Base-by-base conservation (phyloP, 2,113 vertebrate genomes). In the Catharus fuscescens region DNA sequence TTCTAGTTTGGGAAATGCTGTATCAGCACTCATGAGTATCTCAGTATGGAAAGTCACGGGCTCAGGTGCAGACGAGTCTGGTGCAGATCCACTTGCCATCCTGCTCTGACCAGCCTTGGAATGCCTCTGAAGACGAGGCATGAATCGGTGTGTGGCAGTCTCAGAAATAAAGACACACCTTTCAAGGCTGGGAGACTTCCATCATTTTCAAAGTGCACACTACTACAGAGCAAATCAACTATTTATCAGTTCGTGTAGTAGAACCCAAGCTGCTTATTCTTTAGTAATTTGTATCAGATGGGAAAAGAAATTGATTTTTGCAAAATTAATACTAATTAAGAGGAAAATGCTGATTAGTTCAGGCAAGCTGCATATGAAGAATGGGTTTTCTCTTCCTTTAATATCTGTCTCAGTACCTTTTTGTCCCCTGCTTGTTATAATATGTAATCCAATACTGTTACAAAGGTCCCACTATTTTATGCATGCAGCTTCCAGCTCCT, bases 341-440 rank as follows among this genome's bases (percentile, higher is more conserved):
- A 85, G 53, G 80, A 76, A 91, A 80, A 72, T 48, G 7, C 40
- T 71, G 40, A 72, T 92, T 72, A 72, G n/a, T 88, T 85, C 8
- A 4, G 31, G 74, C n/a, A 82, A 65, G 59, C 18, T 82, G 25
- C 11, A 4, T 48, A 26, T 29, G 14, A 76, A 86, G 36, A 81
- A 82, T 42, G 9, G 14, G 26, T 64, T 54, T 83, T 80, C 25
- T 84, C 14, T 80, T 90, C 36, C 31, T 72, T 80, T 80, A 57
- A 32, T 62, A 28, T 48, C 42, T 56, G 5, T 64, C 70, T 72
- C 57, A 31, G 14, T 67, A 26, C 45, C 4, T 40, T 74, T 92
- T 80, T 32, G 24, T 8, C 15, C 28, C 31, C 14, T 66, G 14
- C 26, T 73, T 72, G 44, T 54, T 45, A 57, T 15, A 77, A 14